Conservation (phyloP, 1,140 invertebrate genomes). For the Rhagoletis pomonella region DNA sequence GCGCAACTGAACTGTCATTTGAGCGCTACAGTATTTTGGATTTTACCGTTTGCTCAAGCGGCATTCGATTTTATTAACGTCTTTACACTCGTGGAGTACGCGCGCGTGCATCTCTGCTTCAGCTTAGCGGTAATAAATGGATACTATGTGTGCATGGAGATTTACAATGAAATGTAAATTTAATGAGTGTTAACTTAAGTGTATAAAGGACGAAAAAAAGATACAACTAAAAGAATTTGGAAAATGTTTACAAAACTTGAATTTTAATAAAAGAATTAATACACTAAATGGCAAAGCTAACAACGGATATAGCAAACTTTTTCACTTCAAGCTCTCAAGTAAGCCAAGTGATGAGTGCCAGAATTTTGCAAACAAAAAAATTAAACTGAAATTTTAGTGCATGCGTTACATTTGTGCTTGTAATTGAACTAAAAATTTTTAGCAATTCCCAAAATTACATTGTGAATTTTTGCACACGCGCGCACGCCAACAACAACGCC, state of each 20-base stretch:
- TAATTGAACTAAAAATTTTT: not conserved
- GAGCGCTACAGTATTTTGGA: slow-evolving; percentile 16
- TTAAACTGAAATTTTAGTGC: not conserved
- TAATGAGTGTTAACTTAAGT: not conserved
- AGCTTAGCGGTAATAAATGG: slow-evolving; percentile 8
- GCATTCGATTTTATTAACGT: slow-evolving; percentile 48
- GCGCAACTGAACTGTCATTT: not conserved
- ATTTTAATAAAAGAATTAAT: not conserved
- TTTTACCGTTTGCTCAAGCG: slow-evolving; percentile 45
- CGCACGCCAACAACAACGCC: not conserved
- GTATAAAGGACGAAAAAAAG: not conserved
- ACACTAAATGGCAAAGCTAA: too few relatives aligned
- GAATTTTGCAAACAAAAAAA: too few relatives aligned
- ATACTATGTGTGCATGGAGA: not conserved
- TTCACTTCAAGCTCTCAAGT: too few relatives aligned
- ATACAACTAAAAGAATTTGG: not conserved
- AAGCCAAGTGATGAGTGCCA: too few relatives aligned
- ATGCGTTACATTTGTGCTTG: not conserved
- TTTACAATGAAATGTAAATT: not conserved
- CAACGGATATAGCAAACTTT: too few relatives aligned
- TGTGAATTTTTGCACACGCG: not conserved
- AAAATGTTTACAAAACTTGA: not conserved
- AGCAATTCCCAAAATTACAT: too few relatives aligned
- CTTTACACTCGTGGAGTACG: slow-evolving; percentile 45
- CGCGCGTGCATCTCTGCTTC: slow-evolving; percentile 15